A percentile compares a stretch with the other conserved stretches of the same genome.
Evolutionary conservation across 2,888 invertebrate species (phyloP).

Genomic region (Drosophila affinis): DNA sequence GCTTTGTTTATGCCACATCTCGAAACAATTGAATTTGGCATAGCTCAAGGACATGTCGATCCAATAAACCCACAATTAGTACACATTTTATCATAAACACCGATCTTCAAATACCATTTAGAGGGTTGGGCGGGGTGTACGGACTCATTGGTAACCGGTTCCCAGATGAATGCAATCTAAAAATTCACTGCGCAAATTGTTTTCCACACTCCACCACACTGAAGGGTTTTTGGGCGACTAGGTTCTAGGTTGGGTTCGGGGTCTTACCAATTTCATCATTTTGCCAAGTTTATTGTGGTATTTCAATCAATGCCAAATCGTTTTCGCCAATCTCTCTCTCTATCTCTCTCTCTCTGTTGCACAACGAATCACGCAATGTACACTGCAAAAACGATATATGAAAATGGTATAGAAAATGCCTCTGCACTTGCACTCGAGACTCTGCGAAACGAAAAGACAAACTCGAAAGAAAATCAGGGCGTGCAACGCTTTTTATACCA

Average conservation of each 20-base stretch:
- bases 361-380: constrained; percentile 15
- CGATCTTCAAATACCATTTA: constrained; percentile 34
- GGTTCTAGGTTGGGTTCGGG: background rate
- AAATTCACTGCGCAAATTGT: constrained; percentile 33
- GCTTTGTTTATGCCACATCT: constrained; percentile 15
- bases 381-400: constrained; percentile 16
- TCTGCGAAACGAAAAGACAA: constrained; percentile 84
- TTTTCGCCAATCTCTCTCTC: constrained; percentile 70
- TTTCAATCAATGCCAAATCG: constrained; percentile 46
- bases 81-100: constrained; percentile 44
- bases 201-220: background rate
- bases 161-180: constrained; percentile 32
- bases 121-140: background rate
- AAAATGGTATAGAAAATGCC: constrained; percentile 31
- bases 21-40: constrained; percentile 19
- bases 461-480: constrained; percentile 83
- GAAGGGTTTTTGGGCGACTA: constrained; percentile 2
- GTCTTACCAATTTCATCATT: constrained; percentile 64
- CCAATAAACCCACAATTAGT: constrained; percentile 47
- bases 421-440: constrained; percentile 83
- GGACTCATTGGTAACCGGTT: constrained; percentile 46
- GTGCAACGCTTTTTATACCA: constrained; percentile 84
- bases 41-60: constrained; percentile 29
- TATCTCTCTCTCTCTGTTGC: constrained; percentile 54
- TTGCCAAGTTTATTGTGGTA: constrained; percentile 20